Evolutionary conservation across 1,140 invertebrate genomes (phyloP).

Genomic region (Copidosoma floridanum): DNA sequence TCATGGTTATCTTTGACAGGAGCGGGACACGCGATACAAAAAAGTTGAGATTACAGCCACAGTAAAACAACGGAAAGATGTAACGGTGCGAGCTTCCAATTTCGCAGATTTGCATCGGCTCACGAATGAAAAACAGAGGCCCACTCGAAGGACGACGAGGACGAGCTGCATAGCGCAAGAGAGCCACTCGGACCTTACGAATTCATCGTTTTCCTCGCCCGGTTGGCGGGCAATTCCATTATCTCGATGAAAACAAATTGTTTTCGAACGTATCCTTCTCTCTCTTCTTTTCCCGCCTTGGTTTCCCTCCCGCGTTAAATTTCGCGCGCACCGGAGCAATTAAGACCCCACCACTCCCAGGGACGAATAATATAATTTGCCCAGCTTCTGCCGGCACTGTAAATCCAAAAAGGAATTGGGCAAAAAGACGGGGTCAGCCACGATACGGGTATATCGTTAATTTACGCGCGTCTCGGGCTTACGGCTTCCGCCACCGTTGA

Average conservation of each 20-base stretch:
- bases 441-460: slow-evolving; percentile 14
- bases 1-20: neutral
- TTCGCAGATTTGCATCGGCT: slow-evolving; percentile 13
- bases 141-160: neutral
- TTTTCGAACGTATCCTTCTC: no score
- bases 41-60: slow-evolving; percentile 2
- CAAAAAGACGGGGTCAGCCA: no score
- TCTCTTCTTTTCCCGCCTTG: neutral
- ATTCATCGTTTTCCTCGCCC: slow-evolving; percentile 2
- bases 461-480: neutral
- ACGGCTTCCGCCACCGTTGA: no score
- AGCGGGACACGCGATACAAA: neutral
- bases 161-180: slow-evolving; percentile 1
- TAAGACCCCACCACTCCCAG: neutral
- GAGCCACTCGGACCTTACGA: neutral
- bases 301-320: neutral
- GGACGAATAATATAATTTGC: neutral
- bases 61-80: neutral
- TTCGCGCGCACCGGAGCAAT: neutral
- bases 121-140: slow-evolving; percentile 6
- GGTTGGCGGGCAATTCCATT: neutral
- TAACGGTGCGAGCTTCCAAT: neutral
- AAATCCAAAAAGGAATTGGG: no score
- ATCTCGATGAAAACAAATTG: slow-evolving; percentile 3
- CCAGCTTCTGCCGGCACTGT: no score